Evolutionary conservation across 2,797 vertebrate species (phyloP).

Genomic region (Sylvilagus floridanus): DNA sequence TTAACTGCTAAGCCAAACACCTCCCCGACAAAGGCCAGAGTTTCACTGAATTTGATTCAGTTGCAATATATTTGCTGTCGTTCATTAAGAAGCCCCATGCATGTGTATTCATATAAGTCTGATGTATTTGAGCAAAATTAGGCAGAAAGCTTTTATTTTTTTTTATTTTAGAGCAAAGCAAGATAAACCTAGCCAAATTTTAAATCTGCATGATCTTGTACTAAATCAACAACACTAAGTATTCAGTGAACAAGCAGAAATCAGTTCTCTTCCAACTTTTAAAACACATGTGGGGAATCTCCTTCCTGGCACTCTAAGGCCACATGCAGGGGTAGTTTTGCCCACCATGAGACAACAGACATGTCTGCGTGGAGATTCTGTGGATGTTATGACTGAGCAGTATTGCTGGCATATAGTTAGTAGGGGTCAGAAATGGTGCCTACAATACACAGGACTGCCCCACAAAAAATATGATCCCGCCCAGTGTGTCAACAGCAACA

Average conservation of each 20-base stretch:
- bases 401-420: neutral
- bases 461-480: neutral
- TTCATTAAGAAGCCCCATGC: slow-evolving; percentile 10
- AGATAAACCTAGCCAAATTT: slow-evolving; percentile 26
- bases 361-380: slow-evolving; percentile 13
- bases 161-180: slow-evolving; percentile 53
- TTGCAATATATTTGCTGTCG: neutral
- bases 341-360: neutral
- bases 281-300: neutral
- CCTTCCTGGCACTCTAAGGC: neutral
- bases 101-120: neutral
- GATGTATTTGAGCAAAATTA: neutral
- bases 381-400: neutral
- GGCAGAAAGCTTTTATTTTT: neutral
- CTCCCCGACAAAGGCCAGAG: neutral
- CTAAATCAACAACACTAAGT: neutral
- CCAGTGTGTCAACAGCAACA: neutral
- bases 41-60: neutral
- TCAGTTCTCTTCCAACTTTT: neutral
- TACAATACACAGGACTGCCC: neutral
- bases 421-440: neutral
- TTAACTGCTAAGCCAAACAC: too few species aligned
- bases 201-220: neutral
- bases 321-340: neutral
- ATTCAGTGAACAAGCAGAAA: neutral